Percentiles rank a stretch among this genome's conserved stretches.
These are phyloP conservation scores for Percopsis omiscomaycus DNA, from an alignment of 2,797 vertebrate genomes.

Conservation along the genomic window DNA sequence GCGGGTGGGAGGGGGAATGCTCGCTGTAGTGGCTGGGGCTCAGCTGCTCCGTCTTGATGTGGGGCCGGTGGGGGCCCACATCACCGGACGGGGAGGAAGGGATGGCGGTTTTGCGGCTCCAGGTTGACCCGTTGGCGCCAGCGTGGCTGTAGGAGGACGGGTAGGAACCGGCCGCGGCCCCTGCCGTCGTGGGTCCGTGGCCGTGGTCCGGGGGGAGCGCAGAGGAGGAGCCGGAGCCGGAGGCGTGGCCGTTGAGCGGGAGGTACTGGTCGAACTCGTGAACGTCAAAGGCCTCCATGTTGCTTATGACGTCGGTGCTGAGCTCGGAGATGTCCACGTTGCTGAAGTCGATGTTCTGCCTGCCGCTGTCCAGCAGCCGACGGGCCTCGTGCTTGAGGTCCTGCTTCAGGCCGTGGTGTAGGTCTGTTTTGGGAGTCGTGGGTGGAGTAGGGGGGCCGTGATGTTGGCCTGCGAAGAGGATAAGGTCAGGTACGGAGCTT, in stretches of 20 bases:
- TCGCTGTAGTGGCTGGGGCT: conserved; percentile 92
- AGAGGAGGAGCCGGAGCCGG: conserved; percentile 46
- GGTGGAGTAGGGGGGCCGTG: conserved; percentile 95
- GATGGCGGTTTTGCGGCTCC: conserved; percentile 86
- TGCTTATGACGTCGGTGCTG: conserved; percentile 97
- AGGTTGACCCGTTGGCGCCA: conserved; percentile 65
- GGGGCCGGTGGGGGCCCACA: conserved; percentile 82
- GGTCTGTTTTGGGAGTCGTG: conserved; percentile 93
- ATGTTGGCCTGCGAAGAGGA: conserved; percentile 81
- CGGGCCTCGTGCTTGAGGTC: conserved; percentile 92
- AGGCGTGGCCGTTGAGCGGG: conserved; percentile 86
- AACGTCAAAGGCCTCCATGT: conserved; percentile 96
- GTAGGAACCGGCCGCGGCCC: conserved; percentile 67
- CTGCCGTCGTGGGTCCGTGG: conserved; percentile 73
- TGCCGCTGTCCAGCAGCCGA: conserved; percentile 84
- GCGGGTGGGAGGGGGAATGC: conserved; percentile 80
- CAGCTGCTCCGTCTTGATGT: conserved; percentile 96
- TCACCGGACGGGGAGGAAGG: conserved; percentile 68
- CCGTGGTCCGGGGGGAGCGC: conserved; percentile 77
- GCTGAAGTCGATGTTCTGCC: conserved; percentile 99
- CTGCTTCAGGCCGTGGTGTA: conserved; percentile 86
- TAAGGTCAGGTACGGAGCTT: not conserved
- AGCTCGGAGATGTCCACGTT: conserved; percentile 98
- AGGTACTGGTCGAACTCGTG: conserved; percentile 98
- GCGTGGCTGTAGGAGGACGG: conserved; percentile 75